These are phyloP conservation scores for Bubo bubo DNA, from an alignment of 2,113 vertebrate genomes.

Conservation along the genomic window DNA sequence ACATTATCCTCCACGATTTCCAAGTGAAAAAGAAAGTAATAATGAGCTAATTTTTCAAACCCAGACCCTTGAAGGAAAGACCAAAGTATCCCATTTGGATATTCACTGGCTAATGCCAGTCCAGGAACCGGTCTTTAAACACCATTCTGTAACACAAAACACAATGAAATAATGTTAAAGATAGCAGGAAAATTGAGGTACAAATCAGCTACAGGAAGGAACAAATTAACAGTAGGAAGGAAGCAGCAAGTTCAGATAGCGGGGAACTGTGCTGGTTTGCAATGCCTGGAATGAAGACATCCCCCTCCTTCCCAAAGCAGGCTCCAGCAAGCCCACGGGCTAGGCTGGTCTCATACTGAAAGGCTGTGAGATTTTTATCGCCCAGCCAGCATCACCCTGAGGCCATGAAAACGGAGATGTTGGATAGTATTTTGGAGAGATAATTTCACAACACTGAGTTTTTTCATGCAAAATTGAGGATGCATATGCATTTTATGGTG, in stretches of 20 bases:
- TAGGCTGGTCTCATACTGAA: neutral
- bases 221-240: slow-evolving; percentile 26
- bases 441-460: neutral
- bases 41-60: neutral
- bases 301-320: neutral
- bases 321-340: neutral
- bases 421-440: neutral
- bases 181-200: neutral
- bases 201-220: slow-evolving; percentile 24
- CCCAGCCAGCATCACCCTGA: neutral
- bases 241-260: slow-evolving; percentile 32
- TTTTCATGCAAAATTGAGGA: slow-evolving; percentile 14
- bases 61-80: neutral
- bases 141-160: neutral
- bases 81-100: neutral
- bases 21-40: neutral
- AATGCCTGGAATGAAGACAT: slow-evolving; percentile 29
- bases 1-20: neutral
- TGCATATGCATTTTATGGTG: neutral
- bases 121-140: neutral
- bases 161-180: neutral
- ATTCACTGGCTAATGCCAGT: neutral
- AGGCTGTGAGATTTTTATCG: slow-evolving; percentile 24
- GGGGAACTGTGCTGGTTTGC: neutral
- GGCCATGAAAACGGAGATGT: neutral